Base-by-base conservation (phyloP, 2,113 vertebrate species). In the Pleuronectes platessa region DNA sequence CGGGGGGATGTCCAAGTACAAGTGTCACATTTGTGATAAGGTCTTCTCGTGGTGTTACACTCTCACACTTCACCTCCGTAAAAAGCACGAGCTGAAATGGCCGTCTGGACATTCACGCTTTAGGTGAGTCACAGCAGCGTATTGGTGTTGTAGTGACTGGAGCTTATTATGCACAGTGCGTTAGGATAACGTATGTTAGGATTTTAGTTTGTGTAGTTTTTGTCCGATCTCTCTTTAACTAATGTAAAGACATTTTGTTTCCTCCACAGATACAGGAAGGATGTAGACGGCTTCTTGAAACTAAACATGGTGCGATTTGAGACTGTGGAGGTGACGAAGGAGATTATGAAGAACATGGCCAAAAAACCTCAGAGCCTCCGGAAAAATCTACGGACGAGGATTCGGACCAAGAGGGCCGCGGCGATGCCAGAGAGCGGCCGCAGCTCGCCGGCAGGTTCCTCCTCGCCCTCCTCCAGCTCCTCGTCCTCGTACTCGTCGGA, bases 321-420 rank as follows among this genome's bases (percentile, higher is more conserved):
- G 89, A 95, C 95, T 0, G 94, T 95, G 21, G 95, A 95, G 75
- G 94, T 95, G 54, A 95, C 94, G 0, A 92, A 95, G 71, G 92
- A 95, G 89, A 91, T 95, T 71, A 95, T 95, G 86, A 95, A 95
- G 91, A 95, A 95, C 93, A 95, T 95, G 94, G 93, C 88, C 42
- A 94, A 92, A 67, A 95, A 94, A 67, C 90, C 88, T 0, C 85
- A 78, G 68, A 89, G 85, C 20, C 88, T 85, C 14, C 92, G 90
- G 45, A 94, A 93, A 68, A 85, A 76, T 62, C 84, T 55, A 0
- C 85, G 82, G 17, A 83, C 77, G 14, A 79, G 86, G 67, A 71
- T 81, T 47, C 85, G 72, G 56, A 79, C 75, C 66, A 91, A 90
- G 65, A 89, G 80, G 35, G 66, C 80, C 0, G 63, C 79, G 0